A percentile compares a stretch with the other conserved stretches of the same genome.
Conservation (phyloP, 1,140 invertebrate genomes). For the Oreohelix idahoensis region DNA sequence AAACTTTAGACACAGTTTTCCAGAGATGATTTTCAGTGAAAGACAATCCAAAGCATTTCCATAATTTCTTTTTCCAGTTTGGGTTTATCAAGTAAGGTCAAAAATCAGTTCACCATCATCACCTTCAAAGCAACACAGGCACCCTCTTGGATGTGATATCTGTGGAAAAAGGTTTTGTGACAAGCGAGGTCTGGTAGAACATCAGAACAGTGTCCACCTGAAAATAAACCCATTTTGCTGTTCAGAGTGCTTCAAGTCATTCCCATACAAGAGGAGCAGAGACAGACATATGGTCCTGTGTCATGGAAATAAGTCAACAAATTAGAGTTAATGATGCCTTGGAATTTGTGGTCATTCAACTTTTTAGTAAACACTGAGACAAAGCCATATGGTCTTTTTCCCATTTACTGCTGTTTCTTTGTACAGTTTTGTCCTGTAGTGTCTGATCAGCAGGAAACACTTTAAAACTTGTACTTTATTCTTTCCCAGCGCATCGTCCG, state of each 20-base stretch:
- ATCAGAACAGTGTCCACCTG: conserved; percentile 30
- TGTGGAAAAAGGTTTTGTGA: conserved; percentile 12
- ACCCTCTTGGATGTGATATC: neutral
- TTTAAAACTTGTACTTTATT: conserved; percentile 1
- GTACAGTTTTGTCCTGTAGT: neutral
- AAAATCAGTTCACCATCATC: neutral
- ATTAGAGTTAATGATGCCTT: neutral
- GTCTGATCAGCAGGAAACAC: neutral
- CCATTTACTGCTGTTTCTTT: neutral
- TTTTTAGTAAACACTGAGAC: too few species aligned
- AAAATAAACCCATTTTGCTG: conserved; percentile 15
- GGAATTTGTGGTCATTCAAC: neutral
- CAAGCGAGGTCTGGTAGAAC: conserved; percentile 8
- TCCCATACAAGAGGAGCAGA: conserved; percentile 23
- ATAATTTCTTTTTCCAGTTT: neutral
- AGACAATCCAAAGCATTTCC: neutral
- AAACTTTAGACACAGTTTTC: too few species aligned
- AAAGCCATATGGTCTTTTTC: neutral
- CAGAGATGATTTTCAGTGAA: neutral
- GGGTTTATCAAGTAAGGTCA: conserved; percentile 8
- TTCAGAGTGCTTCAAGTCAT: conserved; percentile 6
- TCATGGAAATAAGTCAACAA: neutral
- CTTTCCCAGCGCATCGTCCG: conserved; percentile 7
- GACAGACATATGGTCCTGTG: conserved; percentile 6
- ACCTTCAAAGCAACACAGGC: neutral